Conservation (phyloP, 2,113 vertebrate species). For the Nothoprocta pentlandii region DNA sequence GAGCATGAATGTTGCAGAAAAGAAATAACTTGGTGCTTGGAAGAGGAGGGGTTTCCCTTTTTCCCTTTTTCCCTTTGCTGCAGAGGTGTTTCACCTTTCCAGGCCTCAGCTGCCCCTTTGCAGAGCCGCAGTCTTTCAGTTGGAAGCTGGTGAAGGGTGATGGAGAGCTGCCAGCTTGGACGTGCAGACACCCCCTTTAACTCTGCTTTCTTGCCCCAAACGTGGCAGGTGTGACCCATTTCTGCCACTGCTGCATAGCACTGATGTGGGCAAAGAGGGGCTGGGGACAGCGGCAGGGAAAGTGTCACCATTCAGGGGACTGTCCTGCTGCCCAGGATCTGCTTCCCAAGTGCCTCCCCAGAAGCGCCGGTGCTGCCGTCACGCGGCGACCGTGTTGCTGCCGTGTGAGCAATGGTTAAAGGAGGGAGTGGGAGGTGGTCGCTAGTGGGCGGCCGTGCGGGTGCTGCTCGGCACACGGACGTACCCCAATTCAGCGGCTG, state of each 20-base stretch:
- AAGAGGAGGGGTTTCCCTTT: background rate
- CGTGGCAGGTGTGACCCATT: background rate
- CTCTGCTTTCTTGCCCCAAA: background rate
- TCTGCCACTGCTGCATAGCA: background rate
- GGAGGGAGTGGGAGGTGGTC: background rate
- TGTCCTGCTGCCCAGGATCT: background rate
- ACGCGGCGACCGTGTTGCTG: fast-evolving
- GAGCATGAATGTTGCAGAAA: background rate
- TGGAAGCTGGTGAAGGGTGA: conserved; percentile 1
- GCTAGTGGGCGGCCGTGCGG: background rate
- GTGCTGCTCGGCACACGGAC: background rate
- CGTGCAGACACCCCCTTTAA: background rate
- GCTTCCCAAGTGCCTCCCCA: background rate
- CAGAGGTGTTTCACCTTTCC: background rate
- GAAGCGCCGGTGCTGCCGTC: background rate
- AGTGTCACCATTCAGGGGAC: background rate
- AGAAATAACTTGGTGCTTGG: background rate
- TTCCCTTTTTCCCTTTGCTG: background rate
- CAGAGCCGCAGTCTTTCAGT: background rate
- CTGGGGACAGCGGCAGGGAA: background rate
- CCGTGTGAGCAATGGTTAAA: background rate
- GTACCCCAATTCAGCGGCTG: conserved; percentile 4
- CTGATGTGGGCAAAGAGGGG: background rate
- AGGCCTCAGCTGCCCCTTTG: background rate
- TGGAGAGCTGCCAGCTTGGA: fast-evolving